Evolutionary conservation across 2,113 vertebrate genomes (phyloP).

Genomic region (Bambusicola thoracicus): DNA sequence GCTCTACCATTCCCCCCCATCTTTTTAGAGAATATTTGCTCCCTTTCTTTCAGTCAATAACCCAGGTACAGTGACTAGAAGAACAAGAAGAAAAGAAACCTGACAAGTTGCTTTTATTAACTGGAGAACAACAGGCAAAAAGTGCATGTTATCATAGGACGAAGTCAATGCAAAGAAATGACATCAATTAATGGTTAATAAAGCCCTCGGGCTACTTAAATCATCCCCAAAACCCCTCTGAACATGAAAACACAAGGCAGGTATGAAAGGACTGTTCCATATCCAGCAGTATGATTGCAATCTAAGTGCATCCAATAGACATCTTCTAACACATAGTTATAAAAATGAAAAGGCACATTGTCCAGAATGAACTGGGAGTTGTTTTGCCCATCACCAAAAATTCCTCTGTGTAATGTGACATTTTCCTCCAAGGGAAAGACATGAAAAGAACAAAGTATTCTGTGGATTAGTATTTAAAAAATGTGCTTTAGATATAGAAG

Average conservation of each 20-base stretch:
- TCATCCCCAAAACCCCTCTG: background rate
- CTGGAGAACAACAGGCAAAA: background rate
- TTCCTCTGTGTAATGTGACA: background rate
- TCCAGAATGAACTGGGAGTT: background rate
- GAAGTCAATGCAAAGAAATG: background rate
- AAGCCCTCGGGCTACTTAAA: background rate
- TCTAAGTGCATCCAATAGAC: background rate
- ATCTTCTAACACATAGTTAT: background rate
- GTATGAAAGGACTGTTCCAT: background rate
- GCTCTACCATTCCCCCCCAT: background rate
- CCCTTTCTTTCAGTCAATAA: background rate
- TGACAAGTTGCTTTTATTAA: background rate
- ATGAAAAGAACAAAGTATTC: slow-evolving; percentile 14
- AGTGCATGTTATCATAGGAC: background rate
- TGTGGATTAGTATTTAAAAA: slow-evolving; percentile 10
- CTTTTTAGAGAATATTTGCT: background rate
- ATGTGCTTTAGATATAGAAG: background rate
- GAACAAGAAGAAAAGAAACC: background rate
- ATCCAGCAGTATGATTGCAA: background rate
- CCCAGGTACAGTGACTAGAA: background rate
- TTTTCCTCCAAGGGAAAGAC: slow-evolving; percentile 26
- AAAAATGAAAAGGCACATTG: slow-evolving; percentile 53
- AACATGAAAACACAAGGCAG: background rate
- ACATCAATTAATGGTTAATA: background rate
- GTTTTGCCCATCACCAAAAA: slow-evolving; percentile 21